Evolutionary conservation across 1,140 invertebrate genomes (phyloP).

Genomic region (Drosophila repletoides): DNA sequence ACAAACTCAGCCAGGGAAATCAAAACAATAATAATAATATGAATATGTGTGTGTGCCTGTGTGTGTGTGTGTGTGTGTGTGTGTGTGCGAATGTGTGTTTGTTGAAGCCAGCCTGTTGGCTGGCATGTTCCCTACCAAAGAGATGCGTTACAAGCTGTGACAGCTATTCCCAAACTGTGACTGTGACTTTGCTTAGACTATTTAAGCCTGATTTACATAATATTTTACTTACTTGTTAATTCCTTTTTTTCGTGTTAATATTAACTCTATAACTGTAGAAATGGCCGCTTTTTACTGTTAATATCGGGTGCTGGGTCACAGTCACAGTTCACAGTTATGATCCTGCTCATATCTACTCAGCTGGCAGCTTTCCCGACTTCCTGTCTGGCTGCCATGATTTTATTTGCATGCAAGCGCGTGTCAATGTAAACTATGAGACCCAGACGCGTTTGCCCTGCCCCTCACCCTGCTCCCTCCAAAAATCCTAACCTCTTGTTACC

Average conservation of each 20-base stretch:
- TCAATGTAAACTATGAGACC: slow-evolving; percentile 50
- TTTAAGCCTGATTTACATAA: too few species aligned
- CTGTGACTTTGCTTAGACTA: too few species aligned
- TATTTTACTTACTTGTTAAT: too few species aligned
- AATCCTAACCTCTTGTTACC: too few species aligned
- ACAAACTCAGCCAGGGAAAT: slow-evolving; percentile 36
- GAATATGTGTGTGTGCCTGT: background rate
- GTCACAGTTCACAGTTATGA: too few species aligned
- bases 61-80: slow-evolving; percentile 1
- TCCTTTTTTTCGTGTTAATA: too few species aligned
- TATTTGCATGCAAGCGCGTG: slow-evolving; percentile 60
- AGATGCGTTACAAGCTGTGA: too few species aligned
- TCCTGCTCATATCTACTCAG: too few species aligned
- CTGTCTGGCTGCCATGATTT: slow-evolving; percentile 58
- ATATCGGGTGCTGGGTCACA: too few species aligned
- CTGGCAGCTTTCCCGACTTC: slow-evolving; percentile 42
- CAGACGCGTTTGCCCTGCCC: slow-evolving; percentile 26
- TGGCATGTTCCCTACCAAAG: background rate
- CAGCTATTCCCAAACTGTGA: too few species aligned
- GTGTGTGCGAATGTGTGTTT: slow-evolving; percentile 2
- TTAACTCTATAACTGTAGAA: too few species aligned
- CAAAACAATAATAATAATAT: slow-evolving; percentile 49
- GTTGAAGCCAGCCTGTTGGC: background rate
- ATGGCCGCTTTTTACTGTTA: too few species aligned
- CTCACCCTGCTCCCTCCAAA: background rate